Percentiles rank a stretch among this genome's conserved stretches.
Evolutionary conservation across 2,113 vertebrate genomes (phyloP).

Genomic region (Lagopus muta): DNA sequence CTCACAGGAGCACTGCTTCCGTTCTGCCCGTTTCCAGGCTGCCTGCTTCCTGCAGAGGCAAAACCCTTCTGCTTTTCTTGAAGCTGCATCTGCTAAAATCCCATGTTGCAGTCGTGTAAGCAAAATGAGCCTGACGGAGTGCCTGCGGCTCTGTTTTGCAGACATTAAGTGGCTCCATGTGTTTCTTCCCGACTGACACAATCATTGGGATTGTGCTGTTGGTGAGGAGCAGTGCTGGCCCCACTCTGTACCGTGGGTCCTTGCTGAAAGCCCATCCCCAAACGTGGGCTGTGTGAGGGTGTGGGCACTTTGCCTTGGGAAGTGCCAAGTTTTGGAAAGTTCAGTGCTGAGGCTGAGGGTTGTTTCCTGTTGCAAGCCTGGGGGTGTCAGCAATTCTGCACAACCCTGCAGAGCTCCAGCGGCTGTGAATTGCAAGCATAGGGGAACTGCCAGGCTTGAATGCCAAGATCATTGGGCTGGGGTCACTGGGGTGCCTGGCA

Average conservation of each 20-base stretch:
- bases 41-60: not conserved
- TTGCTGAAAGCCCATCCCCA: not conserved
- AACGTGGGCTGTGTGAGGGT: not conserved
- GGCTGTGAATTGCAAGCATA: not conserved
- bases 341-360: not conserved
- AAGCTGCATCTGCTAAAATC: not conserved
- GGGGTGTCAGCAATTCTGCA: not conserved
- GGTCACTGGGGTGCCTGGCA: not conserved
- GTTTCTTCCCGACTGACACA: not conserved
- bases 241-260: fast-evolving
- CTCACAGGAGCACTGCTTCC: not conserved
- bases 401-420: not conserved
- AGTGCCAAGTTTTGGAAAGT: not conserved
- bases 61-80: conserved; percentile 22
- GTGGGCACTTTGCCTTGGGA: not conserved
- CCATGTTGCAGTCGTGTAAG: not conserved
- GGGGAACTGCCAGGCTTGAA: not conserved
- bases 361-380: not conserved
- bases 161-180: not conserved
- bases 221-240: not conserved
- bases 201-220: not conserved
- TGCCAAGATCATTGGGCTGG: not conserved
- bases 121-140: not conserved
- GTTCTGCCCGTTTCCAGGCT: not conserved
- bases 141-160: not conserved